Evolutionary conservation across 2,888 invertebrate genomes (phyloP).

Genomic region (Octodonta nipae): DNA sequence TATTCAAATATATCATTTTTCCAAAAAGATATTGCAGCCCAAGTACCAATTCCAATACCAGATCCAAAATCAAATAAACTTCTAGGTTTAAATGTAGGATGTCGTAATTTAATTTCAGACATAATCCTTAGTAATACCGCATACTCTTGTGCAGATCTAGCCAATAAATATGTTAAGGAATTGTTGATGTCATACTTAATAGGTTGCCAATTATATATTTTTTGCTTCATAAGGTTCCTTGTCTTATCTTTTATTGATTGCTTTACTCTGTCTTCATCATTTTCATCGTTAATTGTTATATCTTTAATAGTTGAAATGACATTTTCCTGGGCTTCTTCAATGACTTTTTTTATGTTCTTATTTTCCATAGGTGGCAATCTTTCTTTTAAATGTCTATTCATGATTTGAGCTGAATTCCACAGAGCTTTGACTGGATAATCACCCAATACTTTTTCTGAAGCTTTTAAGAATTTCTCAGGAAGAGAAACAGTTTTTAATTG

Average conservation of each 20-base stretch:
- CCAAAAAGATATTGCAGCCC: constrained; percentile 64
- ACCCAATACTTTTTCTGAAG: constrained; percentile 41
- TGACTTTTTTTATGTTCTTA: constrained; percentile 37
- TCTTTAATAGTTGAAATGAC: constrained; percentile 24
- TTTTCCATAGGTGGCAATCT: constrained; percentile 54
- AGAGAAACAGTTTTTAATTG: constrained; percentile 40
- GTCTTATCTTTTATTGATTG: constrained; percentile 42
- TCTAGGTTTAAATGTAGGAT: constrained; percentile 56
- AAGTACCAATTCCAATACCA: constrained; percentile 52
- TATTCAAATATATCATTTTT: constrained; percentile 60
- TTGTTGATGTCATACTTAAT: constrained; percentile 53
- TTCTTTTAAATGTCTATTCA: constrained; percentile 47
- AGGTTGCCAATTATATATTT: constrained; percentile 61
- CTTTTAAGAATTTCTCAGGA: constrained; percentile 46
- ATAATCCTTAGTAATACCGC: constrained; percentile 57
- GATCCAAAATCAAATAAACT: constrained; percentile 85
- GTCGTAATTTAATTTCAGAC: constrained; percentile 52
- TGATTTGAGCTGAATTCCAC: constrained; percentile 39
- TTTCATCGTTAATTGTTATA: constrained; percentile 30
- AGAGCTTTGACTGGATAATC: constrained; percentile 47
- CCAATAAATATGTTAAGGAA: constrained; percentile 56
- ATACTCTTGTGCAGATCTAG: constrained; percentile 62
- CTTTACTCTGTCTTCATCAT: constrained; percentile 35
- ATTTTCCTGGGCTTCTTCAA: constrained; percentile 32
- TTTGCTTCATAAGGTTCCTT: constrained; percentile 43